phyloP scores from a whole-genome alignment of 2,113 vertebrate species.

The Nerophis ophidion region DNA sequence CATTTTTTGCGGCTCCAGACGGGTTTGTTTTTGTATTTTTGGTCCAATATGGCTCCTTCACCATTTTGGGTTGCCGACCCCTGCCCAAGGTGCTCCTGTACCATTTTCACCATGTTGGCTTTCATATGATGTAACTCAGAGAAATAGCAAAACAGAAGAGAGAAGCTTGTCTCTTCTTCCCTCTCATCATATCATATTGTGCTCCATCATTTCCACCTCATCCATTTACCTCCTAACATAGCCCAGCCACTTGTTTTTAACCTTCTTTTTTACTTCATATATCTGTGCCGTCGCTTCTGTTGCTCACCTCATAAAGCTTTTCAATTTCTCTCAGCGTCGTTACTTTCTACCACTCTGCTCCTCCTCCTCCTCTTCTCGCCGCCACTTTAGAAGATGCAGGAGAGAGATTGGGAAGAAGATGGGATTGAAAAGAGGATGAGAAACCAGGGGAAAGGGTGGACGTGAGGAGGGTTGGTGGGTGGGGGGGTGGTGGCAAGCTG shows the following conservation, averaged over 20 bases:
- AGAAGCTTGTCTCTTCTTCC: conserved; percentile 17
- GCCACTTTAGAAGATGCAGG: conserved; percentile 21
- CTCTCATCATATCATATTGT: conserved; percentile 34
- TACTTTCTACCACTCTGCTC: background rate
- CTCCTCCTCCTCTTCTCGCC: background rate
- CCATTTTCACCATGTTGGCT: conserved; percentile 18
- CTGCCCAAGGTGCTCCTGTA: conserved; percentile 28
- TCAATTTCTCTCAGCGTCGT: conserved; percentile 21
- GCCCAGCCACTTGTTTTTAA: conserved; percentile 14
- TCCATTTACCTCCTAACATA: conserved; percentile 20
- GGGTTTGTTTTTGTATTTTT: no score
- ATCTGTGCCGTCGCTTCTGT: conserved; percentile 6
- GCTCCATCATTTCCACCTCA: conserved; percentile 25
- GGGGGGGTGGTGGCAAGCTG: conserved; percentile 21
- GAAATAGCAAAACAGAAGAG: conserved; percentile 51
- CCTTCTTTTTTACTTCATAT: conserved; percentile 10
- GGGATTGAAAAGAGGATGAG: conserved; percentile 51
- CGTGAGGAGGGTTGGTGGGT: conserved; percentile 13
- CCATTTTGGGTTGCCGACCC: no score
- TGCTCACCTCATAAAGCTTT: conserved; percentile 29
- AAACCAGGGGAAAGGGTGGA: conserved; percentile 37
- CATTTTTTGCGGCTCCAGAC: no score
- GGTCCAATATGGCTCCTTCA: no score
- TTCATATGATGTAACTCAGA: conserved; percentile 56
- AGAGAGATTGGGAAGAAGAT: conserved; percentile 37